Evolutionary conservation across 2,888 invertebrate species (phyloP).

Genomic region (Druceiella hillmani): DNA sequence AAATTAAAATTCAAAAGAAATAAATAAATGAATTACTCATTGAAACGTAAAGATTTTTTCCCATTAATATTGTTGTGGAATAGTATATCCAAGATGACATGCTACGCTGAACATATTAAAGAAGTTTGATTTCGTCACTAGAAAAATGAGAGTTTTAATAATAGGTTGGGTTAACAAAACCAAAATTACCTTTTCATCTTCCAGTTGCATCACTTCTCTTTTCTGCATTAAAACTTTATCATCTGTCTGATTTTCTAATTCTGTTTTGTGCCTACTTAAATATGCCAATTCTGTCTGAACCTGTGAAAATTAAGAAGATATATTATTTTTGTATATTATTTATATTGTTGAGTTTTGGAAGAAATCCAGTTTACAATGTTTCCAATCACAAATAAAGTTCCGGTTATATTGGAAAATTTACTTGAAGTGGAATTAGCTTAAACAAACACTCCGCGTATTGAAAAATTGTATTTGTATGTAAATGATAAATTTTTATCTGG

Average conservation of each 20-base stretch:
- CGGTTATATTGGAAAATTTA: no score
- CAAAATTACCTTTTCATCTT: constrained; percentile 61
- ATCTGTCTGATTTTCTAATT: constrained; percentile 62
- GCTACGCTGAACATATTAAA: no score
- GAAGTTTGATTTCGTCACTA: constrained; percentile 2
- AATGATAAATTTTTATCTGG: no score
- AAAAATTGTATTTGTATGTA: no score
- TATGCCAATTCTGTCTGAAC: constrained; percentile 80
- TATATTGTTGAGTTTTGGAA: no score
- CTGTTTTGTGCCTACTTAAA: constrained; percentile 71
- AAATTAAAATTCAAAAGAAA: constrained; percentile 6
- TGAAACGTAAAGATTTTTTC: background rate
- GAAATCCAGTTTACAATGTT: no score
- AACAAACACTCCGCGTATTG: no score
- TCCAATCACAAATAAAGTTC: no score
- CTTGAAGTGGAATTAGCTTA: no score
- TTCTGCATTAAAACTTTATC: constrained; percentile 52
- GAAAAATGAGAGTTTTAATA: constrained; percentile 2
- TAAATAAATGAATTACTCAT: no score
- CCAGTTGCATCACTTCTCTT: constrained; percentile 59
- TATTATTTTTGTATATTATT: no score
- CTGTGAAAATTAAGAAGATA: no score
- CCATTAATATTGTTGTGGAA: background rate
- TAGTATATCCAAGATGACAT: constrained; percentile 3
- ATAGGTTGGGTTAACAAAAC: constrained; percentile 7